Percentiles rank a stretch among this genome's conserved stretches.
These are phyloP conservation scores for cattle (Bos taurus) DNA, from an alignment of 2,113 vertebrate genomes.

Conservation along the genomic window DNA sequence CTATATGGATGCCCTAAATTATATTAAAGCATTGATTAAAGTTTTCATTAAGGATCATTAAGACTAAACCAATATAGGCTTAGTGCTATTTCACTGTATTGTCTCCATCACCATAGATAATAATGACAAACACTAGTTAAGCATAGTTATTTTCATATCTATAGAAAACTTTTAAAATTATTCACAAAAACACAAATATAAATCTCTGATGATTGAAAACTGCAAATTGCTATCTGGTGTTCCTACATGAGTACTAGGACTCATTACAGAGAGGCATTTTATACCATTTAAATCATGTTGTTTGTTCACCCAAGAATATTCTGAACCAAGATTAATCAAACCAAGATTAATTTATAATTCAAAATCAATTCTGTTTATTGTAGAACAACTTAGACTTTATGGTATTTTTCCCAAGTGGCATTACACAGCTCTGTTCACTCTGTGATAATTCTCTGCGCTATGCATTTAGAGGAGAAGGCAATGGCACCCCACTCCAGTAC, in stretches of 20 bases:
- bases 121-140: background rate
- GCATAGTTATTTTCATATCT: background rate
- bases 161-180: background rate
- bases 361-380: background rate
- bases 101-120: background rate
- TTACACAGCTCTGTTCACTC: background rate
- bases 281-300: background rate
- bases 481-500: background rate
- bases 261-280: background rate
- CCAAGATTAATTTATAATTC: background rate
- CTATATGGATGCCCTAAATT: background rate
- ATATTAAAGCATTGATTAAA: background rate
- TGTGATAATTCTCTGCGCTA: background rate
- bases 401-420: background rate
- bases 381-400: slow-evolving; percentile 1
- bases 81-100: background rate
- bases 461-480: background rate
- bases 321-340: background rate
- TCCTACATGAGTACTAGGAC: background rate
- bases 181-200: slow-evolving; percentile 2
- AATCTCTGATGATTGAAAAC: background rate
- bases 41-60: background rate
- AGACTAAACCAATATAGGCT: background rate
- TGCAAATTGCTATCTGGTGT: background rate
- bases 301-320: background rate